Evolutionary conservation across 2,888 invertebrate genomes (phyloP).

Genomic region (Hipparchia sbordonii): DNA sequence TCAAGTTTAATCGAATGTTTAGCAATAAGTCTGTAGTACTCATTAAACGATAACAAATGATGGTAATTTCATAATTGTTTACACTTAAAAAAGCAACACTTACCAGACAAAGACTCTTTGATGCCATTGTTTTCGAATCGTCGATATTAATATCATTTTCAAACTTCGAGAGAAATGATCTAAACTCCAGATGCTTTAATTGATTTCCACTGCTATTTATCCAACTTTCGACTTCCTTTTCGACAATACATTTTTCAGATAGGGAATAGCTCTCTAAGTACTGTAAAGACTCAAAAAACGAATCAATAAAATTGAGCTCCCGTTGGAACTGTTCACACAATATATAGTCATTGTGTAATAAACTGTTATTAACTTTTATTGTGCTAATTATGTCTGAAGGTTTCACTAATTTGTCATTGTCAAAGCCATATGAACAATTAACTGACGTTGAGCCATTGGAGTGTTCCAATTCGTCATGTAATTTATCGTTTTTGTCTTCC

Average conservation of each 20-base stretch:
- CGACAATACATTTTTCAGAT: slow-evolving; percentile 57
- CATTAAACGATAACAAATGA: slow-evolving; percentile 38
- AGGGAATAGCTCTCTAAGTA: slow-evolving; percentile 71
- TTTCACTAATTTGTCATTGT: slow-evolving; percentile 67
- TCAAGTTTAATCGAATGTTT: not conserved
- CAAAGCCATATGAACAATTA: slow-evolving; percentile 58
- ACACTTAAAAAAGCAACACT: slow-evolving; percentile 68
- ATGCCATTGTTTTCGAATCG: slow-evolving; percentile 74
- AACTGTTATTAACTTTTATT: slow-evolving; percentile 63
- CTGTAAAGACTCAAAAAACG: slow-evolving; percentile 75
- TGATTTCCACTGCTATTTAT: slow-evolving; percentile 56
- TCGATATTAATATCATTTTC: slow-evolving; percentile 64
- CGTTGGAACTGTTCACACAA: slow-evolving; percentile 71
- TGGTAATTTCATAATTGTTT: slow-evolving; percentile 54
- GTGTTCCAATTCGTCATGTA: slow-evolving; percentile 38
- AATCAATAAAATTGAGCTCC: slow-evolving; percentile 77
- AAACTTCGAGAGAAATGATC: slow-evolving; percentile 63
- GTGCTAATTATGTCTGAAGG: slow-evolving; percentile 76
- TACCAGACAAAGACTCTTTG: slow-evolving; percentile 79
- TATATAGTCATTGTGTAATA: slow-evolving; percentile 65
- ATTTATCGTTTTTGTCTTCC: slow-evolving; percentile 42
- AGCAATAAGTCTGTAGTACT: slow-evolving; percentile 20
- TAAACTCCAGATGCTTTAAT: slow-evolving; percentile 59
- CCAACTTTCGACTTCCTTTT: slow-evolving; percentile 57
- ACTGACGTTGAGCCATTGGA: slow-evolving; percentile 55